Conservation (phyloP, 2,797 vertebrate genomes). For the Trachurus trachurus region DNA sequence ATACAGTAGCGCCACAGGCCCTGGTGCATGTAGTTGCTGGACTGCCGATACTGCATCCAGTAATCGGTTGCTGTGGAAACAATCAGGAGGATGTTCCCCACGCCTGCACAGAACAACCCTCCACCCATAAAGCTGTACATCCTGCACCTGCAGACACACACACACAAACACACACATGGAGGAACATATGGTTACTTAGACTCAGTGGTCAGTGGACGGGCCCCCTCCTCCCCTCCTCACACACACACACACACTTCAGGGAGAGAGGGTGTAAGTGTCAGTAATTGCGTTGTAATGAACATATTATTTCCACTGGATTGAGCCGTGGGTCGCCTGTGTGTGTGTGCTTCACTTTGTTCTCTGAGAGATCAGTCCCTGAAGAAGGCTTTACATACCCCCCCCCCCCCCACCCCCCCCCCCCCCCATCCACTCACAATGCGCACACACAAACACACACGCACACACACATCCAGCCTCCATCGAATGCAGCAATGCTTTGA, state of each 20-base stretch:
- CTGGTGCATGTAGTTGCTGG: slow-evolving; percentile 86
- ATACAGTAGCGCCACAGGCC: slow-evolving; percentile 84
- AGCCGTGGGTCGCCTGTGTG: slow-evolving; percentile 71
- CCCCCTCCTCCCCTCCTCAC: slow-evolving; percentile 20
- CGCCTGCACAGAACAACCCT: slow-evolving; percentile 86
- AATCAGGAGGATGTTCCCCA: slow-evolving; percentile 87
- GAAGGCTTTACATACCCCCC: slow-evolving; percentile 53
- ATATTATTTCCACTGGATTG: slow-evolving; percentile 83
- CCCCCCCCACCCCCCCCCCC: no score
- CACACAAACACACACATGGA: slow-evolving; percentile 42
- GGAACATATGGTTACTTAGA: slow-evolving; percentile 70
- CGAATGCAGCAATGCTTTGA: slow-evolving; percentile 72
- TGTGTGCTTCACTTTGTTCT: slow-evolving; percentile 74
- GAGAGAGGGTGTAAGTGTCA: slow-evolving; percentile 81
- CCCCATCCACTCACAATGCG: neutral
- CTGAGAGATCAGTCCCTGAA: slow-evolving; percentile 67
- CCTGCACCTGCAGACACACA: slow-evolving; percentile 79
- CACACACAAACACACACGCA: slow-evolving; percentile 25
- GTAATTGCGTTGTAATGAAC: slow-evolving; percentile 87
- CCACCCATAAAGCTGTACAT: slow-evolving; percentile 89
- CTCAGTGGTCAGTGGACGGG: slow-evolving; percentile 60
- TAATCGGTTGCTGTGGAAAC: slow-evolving; percentile 90
- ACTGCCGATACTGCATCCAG: slow-evolving; percentile 86
- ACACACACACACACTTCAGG: slow-evolving; percentile 70
- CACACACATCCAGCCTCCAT: slow-evolving; percentile 26